These are phyloP conservation scores for Astur gentilis DNA, from an alignment of 2,113 vertebrate genomes.

Conservation along the genomic window DNA sequence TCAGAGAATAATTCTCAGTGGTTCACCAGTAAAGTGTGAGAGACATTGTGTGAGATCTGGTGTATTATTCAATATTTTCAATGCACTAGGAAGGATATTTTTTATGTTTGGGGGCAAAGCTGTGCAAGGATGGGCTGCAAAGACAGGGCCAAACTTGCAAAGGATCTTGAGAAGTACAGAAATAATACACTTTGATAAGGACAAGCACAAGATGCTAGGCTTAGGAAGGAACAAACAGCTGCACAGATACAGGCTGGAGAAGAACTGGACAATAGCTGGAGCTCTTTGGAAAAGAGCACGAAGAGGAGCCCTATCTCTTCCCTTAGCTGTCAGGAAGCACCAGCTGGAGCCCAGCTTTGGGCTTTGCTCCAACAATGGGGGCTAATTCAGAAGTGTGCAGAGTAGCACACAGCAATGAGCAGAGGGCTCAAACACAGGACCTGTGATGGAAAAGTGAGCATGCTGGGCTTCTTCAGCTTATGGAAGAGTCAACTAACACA, in stretches of 20 bases:
- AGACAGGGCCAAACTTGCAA: background rate
- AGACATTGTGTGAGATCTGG: background rate
- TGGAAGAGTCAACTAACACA: accelerated
- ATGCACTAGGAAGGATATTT: background rate
- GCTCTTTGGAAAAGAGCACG: background rate
- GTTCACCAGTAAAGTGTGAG: background rate
- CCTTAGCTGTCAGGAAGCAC: background rate
- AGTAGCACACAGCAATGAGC: background rate
- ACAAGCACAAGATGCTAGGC: background rate
- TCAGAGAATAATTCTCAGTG: background rate
- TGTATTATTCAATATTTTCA: background rate
- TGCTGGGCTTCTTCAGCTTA: background rate
- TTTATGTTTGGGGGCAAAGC: background rate
- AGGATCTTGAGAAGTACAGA: background rate
- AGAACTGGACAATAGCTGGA: background rate
- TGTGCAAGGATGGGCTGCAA: background rate
- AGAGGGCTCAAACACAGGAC: background rate
- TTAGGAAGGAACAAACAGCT: background rate
- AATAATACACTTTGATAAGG: background rate
- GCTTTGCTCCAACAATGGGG: background rate
- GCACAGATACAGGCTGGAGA: background rate
- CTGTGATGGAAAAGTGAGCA: background rate
- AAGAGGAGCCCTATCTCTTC: background rate
- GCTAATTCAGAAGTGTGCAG: background rate
- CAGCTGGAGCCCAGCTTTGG: background rate